Conservation (phyloP, 2,888 invertebrate genomes). For the Trissolcus japonicus region DNA sequence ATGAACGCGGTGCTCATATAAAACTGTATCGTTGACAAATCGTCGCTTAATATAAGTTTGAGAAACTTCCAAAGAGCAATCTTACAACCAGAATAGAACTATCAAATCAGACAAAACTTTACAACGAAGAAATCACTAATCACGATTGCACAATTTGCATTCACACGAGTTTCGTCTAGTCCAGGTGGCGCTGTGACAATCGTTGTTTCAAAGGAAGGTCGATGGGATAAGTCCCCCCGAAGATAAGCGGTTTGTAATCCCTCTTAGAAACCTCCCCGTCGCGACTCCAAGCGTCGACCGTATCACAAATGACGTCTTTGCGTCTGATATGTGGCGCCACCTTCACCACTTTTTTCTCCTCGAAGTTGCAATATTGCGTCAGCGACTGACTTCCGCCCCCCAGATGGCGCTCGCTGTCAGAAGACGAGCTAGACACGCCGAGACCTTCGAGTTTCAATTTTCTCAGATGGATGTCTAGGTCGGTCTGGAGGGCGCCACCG, state of each 20-base stretch:
- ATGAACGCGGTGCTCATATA: slow-evolving; percentile 31
- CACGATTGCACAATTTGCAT: too few relatives aligned
- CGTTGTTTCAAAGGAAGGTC: slow-evolving; percentile 80
- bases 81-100: too few relatives aligned
- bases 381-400: slow-evolving; percentile 62
- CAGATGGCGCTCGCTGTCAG: slow-evolving; percentile 49
- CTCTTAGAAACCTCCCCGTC: slow-evolving; percentile 58
- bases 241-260: slow-evolving; percentile 83
- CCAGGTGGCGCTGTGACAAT: slow-evolving; percentile 1
- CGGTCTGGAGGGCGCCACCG: slow-evolving; percentile 59
- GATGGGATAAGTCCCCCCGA: slow-evolving; percentile 92
- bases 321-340: slow-evolving; percentile 74
- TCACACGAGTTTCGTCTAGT: background rate
- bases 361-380: slow-evolving; percentile 71
- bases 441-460: slow-evolving; percentile 64
- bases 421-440: slow-evolving; percentile 59
- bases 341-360: slow-evolving; percentile 71
- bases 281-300: slow-evolving; percentile 80
- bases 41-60: background rate
- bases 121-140: too few relatives aligned
- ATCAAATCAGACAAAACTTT: too few relatives aligned
- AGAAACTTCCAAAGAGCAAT: too few relatives aligned
- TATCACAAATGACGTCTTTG: slow-evolving; percentile 80
- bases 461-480: slow-evolving; percentile 71
- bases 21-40: slow-evolving; percentile 20